These are phyloP conservation scores for Solenodon paradoxus DNA, from an alignment of 2,113 vertebrate species.

Conservation along the genomic window DNA sequence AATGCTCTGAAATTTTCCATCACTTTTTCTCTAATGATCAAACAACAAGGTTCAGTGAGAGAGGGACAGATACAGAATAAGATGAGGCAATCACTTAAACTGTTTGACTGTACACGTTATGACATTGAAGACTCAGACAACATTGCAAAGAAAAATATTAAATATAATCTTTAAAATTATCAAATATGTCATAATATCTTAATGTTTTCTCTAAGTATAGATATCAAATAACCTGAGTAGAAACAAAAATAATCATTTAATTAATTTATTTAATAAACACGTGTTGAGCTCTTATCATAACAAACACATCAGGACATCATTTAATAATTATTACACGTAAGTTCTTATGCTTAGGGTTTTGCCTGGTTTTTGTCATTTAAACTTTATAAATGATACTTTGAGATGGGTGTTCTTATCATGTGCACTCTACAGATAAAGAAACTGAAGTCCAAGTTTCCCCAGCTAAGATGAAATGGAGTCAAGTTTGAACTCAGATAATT, in stretches of 20 bases:
- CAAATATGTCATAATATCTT: not conserved
- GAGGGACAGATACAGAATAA: not conserved
- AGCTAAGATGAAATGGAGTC: not conserved
- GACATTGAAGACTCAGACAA: not conserved
- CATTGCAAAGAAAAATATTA: not conserved
- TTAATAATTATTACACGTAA: not conserved
- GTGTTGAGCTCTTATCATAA: not conserved
- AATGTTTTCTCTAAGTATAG: not conserved
- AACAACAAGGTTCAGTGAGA: not conserved
- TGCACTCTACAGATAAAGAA: not conserved
- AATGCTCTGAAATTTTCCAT: not conserved
- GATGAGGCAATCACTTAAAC: not conserved
- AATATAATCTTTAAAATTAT: not conserved
- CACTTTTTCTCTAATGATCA: not conserved
- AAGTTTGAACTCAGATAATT: not conserved
- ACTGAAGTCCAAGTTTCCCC: not conserved
- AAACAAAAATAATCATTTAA: not conserved
- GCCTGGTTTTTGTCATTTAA: not conserved
- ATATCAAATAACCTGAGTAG: not conserved
- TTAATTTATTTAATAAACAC: not conserved
- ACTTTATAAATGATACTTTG: not conserved
- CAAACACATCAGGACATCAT: not conserved
- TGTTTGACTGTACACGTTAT: rapidly evolving
- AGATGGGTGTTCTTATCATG: not conserved
- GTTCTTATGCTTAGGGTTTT: not conserved